Evolutionary conservation across 2,888 invertebrate genomes (phyloP).

Genomic region (Therioaphis trifolii): DNA sequence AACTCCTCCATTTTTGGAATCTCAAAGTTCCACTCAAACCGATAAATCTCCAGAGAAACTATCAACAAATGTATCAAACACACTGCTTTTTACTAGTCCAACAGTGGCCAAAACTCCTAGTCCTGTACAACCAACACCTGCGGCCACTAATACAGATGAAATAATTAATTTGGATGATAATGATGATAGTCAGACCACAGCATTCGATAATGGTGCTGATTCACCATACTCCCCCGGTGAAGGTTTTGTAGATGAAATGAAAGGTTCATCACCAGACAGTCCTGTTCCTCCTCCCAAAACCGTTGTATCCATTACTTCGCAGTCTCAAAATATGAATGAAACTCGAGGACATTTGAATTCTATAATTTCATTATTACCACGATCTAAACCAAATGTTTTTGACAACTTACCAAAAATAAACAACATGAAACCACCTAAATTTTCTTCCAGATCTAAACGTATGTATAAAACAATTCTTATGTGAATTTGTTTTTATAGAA

Average conservation of each 20-base stretch:
- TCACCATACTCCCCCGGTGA: constrained; percentile 91
- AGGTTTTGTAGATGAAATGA: constrained; percentile 87
- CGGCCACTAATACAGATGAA: constrained; percentile 6
- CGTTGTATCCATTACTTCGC: constrained; percentile 20
- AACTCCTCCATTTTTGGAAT: constrained; percentile 51
- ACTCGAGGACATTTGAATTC: constrained; percentile 50
- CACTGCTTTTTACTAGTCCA: constrained; percentile 47
- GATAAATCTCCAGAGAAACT: constrained; percentile 59
- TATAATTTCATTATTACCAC: constrained; percentile 48
- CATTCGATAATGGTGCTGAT: constrained; percentile 69
- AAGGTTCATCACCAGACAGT: constrained; percentile 77
- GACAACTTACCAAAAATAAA: constrained; percentile 37
- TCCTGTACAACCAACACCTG: constrained; percentile 26
- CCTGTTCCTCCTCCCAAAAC: constrained; percentile 47
- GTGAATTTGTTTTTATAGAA: too few species aligned
- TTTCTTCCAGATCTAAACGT: constrained; percentile 52
- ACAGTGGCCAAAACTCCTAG: constrained; percentile 47
- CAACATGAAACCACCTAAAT: constrained; percentile 34
- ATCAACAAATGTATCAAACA: not conserved
- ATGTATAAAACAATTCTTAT: not conserved
- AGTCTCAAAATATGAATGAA: constrained; percentile 40
- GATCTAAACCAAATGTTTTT: constrained; percentile 35
- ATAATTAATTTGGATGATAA: constrained; percentile 57
- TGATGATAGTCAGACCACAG: constrained; percentile 53
- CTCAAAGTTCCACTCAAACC: constrained; percentile 40